Evolutionary conservation across 2,113 vertebrate species (phyloP), one percentile per base, ranked within the genome.

Genomic region (Megalops atlanticus): DNA sequence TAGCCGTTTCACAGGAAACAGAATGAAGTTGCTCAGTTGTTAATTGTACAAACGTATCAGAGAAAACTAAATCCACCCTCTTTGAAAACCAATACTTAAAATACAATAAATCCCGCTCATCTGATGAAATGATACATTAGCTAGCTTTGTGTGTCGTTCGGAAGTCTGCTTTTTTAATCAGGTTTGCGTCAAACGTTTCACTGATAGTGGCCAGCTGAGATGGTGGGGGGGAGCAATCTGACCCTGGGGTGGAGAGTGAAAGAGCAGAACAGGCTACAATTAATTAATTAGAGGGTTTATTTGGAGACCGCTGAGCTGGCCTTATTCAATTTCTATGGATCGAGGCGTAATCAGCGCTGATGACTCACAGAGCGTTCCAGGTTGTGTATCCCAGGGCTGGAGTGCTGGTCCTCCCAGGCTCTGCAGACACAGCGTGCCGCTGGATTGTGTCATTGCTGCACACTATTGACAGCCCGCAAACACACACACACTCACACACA

Each of bases 281-380:
- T 92, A 92, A 92, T 92, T 92, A 91, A 92, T 92, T 90, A 91
- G 86, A 86, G 89, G 87, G 89, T 90, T 93, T 90, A 91, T 90
- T 91, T 88, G 90, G 87, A 91, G 87, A 91, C 88, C 83, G 72
- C 84, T 36, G 86, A 82, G 84, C 87, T 85, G 86, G 89, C 88
- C 90, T 91, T 87, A 91, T 92, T 91, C 90, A 92, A 89, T 91
- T 91, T 89, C 88, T 86, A 89, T 90, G 89, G 90, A 91, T 90
- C 85, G 87, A 88, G 87, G 68, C 75, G 87, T 91, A 90, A 92
- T 92, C 90, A 88, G 24, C 3, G 15, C 52, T 41, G 73, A 76
- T 68, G 80, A 64, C 39, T 81, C 31, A 15, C 39, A 7, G 52
- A 33, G 43, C 43, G 1, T 15, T 21, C 2, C 79, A 11, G 47